Base-by-base conservation (phyloP, 64 coral and sea anemone genomes). In the Exaiptasia diaphana region DNA sequence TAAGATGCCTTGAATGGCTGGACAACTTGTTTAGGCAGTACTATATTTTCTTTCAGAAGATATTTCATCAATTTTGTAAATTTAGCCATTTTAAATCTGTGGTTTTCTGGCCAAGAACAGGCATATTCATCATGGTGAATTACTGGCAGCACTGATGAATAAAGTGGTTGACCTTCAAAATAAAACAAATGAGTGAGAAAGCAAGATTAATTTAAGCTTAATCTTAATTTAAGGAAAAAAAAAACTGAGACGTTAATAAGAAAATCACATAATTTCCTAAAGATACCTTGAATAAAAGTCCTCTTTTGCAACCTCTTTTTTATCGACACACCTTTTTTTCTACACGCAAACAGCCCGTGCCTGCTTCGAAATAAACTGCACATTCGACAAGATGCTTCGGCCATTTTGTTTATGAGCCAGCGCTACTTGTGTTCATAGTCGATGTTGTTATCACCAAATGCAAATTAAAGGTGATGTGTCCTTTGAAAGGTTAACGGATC, bases 41-140 rank as follows among this genome's bases (percentile, higher is more conserved):
- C 60, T 10, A 86, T 39, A 32, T 77, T 77, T 32, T 86, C 83
- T 77, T 76, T 86, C 18, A 77, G 28, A 14, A 86, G 63, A 38
- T 53, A 75, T 29, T 86, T 72, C 83, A 86, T 86, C 0, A 86
- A 54, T 67, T 86, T 86, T 1, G 74, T 26, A 77, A 86, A 86
- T 36, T 86, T 86, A 24, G 72, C 83, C 83, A 86, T 86, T 32
- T 86, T 86, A 59, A 86, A 86, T 64, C 83, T 65, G 59, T 86
- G 83, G 12, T 86, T 64, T 67, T 44, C 23, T 30, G 83, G 83
- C 70, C 70, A 86, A 20, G 58, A 29, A 41, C 83, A 86, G 24
- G 41, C 65, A 20, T 76, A 86, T 23, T 74, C 71, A 38, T 86
- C 40, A 18, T 86, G 71, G 60, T 86, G 83, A 33, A 86, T 61